Evolutionary conservation across 2,888 invertebrate species (phyloP).

Genomic region (Mystacides longicornis): DNA sequence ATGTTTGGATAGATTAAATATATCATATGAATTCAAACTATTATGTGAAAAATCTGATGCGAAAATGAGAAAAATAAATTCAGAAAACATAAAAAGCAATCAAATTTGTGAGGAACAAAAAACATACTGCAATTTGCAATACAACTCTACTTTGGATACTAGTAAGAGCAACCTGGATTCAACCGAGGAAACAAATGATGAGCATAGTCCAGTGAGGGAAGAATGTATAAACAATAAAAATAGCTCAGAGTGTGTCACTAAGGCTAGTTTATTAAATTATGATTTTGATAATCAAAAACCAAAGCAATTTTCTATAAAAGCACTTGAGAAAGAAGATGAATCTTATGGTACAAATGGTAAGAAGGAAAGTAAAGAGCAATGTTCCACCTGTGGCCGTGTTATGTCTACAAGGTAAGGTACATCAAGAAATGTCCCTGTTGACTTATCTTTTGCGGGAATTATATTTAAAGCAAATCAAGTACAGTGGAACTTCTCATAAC

Average conservation of each 20-base stretch:
- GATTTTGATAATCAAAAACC: neutral
- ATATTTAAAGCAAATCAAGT: no score
- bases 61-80: conserved; percentile 13
- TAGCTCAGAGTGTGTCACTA: neutral
- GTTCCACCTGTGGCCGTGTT: conserved; percentile 46
- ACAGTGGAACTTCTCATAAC: no score
- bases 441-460: no score
- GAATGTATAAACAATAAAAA: neutral
- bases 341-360: conserved; percentile 1
- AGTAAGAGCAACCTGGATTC: no score
- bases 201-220: neutral
- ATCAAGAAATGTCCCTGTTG: no score
- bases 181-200: no score
- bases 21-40: conserved; percentile 23
- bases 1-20: conserved; percentile 19
- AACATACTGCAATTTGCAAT: neutral
- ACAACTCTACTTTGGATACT: no score
- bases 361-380: conserved; percentile 36
- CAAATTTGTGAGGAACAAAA: neutral
- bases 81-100: neutral
- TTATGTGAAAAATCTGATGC: conserved; percentile 23
- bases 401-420: conserved; percentile 42
- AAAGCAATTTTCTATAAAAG: neutral
- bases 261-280: neutral
- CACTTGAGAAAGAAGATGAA: neutral